Evolutionary conservation across 2,797 vertebrate species (phyloP).

Genomic region (Lophotriccus pileatus): DNA sequence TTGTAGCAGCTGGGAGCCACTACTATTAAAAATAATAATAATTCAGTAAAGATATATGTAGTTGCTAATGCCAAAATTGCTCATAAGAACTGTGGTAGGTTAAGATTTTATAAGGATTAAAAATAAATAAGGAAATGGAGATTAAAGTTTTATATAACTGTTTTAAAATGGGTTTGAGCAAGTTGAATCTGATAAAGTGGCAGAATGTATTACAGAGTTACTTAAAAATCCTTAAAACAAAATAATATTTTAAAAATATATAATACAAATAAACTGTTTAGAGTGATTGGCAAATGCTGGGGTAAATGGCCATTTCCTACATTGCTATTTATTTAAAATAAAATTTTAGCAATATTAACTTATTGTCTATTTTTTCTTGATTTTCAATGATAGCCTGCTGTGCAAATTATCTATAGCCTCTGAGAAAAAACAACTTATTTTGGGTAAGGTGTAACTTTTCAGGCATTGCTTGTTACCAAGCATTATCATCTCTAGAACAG

Average conservation of each 20-base stretch:
- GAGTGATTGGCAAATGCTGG: background rate
- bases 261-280: background rate
- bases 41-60: background rate
- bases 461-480: background rate
- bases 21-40: background rate
- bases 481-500: background rate
- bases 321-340: slow-evolving; percentile 3
- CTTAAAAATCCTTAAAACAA: background rate
- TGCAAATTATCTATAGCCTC: slow-evolving; percentile 9
- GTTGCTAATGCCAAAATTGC: background rate
- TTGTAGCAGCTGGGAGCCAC: background rate
- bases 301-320: background rate
- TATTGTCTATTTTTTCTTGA: slow-evolving; percentile 14
- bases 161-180: background rate
- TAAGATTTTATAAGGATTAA: background rate
- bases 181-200: background rate
- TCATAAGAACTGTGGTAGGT: background rate
- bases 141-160: background rate
- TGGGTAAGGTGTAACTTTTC: background rate
- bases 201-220: background rate
- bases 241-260: background rate
- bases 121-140: background rate
- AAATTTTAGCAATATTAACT: background rate
- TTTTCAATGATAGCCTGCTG: background rate
- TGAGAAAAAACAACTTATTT: background rate